Evolutionary conservation across 2,888 invertebrate species (phyloP).

Genomic region (Chrysolina oricalcia): DNA sequence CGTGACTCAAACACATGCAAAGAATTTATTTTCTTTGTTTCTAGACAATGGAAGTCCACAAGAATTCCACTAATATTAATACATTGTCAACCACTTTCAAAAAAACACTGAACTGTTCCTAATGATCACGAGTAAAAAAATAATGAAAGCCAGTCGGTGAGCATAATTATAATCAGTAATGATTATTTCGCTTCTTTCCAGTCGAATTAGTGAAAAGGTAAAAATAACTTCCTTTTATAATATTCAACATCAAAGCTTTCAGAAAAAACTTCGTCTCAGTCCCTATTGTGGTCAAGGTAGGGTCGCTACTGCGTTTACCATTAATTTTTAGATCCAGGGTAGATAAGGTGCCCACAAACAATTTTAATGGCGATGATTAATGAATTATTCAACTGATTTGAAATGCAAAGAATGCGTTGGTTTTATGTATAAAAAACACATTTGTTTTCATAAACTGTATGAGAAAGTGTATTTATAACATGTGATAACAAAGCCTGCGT

Average conservation of each 20-base stretch:
- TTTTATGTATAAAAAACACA: conserved; percentile 19
- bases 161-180: too few species aligned
- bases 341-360: conserved; percentile 16
- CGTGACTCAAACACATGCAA: too few species aligned
- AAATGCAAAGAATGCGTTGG: conserved; percentile 17
- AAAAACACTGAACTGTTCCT: too few species aligned
- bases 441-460: not conserved
- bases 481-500: not conserved
- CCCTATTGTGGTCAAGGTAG: not conserved
- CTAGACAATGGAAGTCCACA: too few species aligned
- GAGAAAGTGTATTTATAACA: conserved; percentile 4
- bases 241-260: not conserved
- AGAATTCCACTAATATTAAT: too few species aligned
- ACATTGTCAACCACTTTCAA: too few species aligned
- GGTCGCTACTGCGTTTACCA: not conserved
- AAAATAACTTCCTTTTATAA: too few species aligned
- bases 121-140: too few species aligned
- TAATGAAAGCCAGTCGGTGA: too few species aligned
- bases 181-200: too few species aligned
- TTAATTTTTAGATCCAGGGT: conserved; percentile 18
- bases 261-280: not conserved
- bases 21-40: too few species aligned
- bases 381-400: conserved; percentile 17
- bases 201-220: too few species aligned
- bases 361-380: conserved; percentile 22